phyloP scores from a whole-genome alignment of 2,113 vertebrate genomes.

The Cercopithecus mona region DNA sequence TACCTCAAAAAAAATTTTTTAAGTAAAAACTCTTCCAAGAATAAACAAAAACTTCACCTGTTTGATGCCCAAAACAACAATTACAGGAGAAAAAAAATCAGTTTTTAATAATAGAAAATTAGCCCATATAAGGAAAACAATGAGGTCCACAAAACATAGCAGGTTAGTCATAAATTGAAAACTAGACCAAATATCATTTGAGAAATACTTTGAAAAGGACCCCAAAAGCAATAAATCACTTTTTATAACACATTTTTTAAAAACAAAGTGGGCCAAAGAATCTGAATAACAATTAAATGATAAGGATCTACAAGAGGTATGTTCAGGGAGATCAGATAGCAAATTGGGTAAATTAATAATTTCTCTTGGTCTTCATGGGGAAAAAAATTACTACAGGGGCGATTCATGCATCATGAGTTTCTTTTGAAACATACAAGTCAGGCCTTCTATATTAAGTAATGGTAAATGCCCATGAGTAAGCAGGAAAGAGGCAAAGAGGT shows the following conservation, averaged over 20 bases:
- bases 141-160: conserved; percentile 29
- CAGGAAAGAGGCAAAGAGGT: not conserved
- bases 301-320: conserved; percentile 5
- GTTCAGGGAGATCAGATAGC: not conserved
- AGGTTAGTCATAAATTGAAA: conserved; percentile 55
- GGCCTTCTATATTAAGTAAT: not conserved
- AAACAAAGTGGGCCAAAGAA: not conserved
- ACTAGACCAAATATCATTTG: conserved; percentile 48
- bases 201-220: conserved; percentile 59
- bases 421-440: not conserved
- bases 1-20: not conserved
- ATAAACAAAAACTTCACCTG: conserved; percentile 13
- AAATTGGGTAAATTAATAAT: conserved; percentile 39
- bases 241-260: conserved; percentile 46
- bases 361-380: not conserved
- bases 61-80: conserved; percentile 11
- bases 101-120: conserved; percentile 61
- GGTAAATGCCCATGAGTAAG: not conserved
- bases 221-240: conserved; percentile 52
- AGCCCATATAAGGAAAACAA: conserved; percentile 44
- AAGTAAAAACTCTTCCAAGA: conserved; percentile 40
- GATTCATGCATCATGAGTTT: not conserved
- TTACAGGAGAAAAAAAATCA: not conserved
- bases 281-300: conserved; percentile 50
- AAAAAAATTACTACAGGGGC: not conserved